Evolutionary conservation across 2,797 vertebrate genomes (phyloP).

Genomic region (Siniperca scherzeri): DNA sequence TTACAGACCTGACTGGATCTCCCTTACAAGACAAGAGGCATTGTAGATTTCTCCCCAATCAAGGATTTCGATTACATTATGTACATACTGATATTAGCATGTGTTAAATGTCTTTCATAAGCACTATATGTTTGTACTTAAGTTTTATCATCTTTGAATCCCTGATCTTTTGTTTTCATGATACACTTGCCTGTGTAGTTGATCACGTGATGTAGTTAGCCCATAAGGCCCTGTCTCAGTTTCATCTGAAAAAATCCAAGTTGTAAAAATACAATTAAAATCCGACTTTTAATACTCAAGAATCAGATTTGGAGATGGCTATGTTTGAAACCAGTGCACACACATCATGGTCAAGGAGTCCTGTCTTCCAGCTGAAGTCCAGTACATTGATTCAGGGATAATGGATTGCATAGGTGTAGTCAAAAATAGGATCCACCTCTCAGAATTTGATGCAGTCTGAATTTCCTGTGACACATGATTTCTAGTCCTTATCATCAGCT

Average conservation of each 20-base stretch:
- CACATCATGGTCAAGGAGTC: not conserved
- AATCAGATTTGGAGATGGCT: not conserved
- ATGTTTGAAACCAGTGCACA: not conserved
- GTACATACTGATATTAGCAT: not conserved
- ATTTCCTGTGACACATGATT: constrained; percentile 75
- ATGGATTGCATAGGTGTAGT: constrained; percentile 10
- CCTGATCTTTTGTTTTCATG: not conserved
- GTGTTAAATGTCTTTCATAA: not conserved
- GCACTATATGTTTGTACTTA: not conserved
- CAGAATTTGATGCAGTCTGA: constrained; percentile 63
- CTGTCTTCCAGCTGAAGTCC: constrained; percentile 10
- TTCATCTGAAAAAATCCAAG: not conserved
- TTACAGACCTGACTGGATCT: not conserved
- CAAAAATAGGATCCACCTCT: constrained; percentile 56
- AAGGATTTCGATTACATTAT: not conserved
- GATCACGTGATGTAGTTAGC: not conserved
- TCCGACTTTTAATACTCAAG: not conserved
- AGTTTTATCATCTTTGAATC: not conserved
- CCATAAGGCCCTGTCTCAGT: not conserved
- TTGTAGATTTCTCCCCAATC: not conserved
- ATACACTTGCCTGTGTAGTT: not conserved
- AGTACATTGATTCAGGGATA: constrained; percentile 12
- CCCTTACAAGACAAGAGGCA: not conserved
- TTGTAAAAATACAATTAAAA: not conserved
- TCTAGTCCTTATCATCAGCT: constrained; percentile 74